Evolutionary conservation across 1,140 invertebrate genomes (phyloP).

Genomic region (Lepidostoma basale): DNA sequence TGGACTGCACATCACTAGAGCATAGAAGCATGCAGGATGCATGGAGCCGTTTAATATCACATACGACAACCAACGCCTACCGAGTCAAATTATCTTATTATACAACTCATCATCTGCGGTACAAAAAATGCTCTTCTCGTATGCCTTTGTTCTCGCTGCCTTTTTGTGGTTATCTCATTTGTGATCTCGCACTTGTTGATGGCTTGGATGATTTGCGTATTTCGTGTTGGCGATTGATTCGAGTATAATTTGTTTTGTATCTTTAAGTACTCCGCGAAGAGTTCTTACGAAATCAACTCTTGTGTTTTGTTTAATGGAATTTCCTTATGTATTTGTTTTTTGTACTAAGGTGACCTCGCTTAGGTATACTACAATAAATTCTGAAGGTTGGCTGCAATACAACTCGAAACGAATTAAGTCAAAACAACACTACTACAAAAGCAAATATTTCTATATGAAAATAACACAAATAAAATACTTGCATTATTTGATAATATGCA

Average conservation of each 20-base stretch:
- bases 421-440: no score
- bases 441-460: no score
- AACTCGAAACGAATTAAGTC: no score
- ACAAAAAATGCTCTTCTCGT: not conserved
- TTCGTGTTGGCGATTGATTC: conserved; percentile 24
- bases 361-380: no score
- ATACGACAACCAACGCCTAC: conserved; percentile 27
- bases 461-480: no score
- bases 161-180: conserved; percentile 13
- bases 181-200: conserved; percentile 6
- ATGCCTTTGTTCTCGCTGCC: conserved; percentile 10
- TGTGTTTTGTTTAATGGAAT: not conserved
- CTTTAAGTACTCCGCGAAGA: not conserved
- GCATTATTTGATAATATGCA: no score
- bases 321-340: no score
- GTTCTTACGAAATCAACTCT: not conserved
- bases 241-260: conserved; percentile 2
- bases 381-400: no score
- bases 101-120: conserved; percentile 3
- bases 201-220: conserved; percentile 19
- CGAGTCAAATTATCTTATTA: conserved; percentile 33
- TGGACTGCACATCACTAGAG: no score
- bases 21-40: no score
- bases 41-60: conserved; percentile 25
- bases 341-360: no score